Conservation (phyloP, 1,140 invertebrate genomes). For the Cephus cinctus region DNA sequence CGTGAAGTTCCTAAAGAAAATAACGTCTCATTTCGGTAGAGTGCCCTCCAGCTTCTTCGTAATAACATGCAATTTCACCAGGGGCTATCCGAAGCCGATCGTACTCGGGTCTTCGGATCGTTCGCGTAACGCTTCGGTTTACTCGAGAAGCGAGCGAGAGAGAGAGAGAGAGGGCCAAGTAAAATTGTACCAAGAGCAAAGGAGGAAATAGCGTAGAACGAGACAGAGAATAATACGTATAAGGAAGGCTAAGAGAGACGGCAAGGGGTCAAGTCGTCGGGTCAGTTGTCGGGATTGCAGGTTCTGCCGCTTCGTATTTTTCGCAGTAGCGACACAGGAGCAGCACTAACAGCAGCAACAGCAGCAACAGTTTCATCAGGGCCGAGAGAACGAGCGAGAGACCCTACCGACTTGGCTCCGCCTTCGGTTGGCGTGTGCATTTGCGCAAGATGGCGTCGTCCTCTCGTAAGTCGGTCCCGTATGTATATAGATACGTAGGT, state of each 20-base stretch:
- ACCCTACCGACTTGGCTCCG: slow-evolving; percentile 45
- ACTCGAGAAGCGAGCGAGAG: too few relatives aligned
- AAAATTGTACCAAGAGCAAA: too few relatives aligned
- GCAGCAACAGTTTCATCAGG: slow-evolving; percentile 9
- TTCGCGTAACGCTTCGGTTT: too few relatives aligned
- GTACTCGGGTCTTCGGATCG: background rate
- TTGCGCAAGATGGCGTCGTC: slow-evolving; percentile 55
- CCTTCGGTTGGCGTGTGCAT: slow-evolving; percentile 50
- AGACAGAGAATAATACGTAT: too few relatives aligned
- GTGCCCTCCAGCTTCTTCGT: slow-evolving; percentile 26
- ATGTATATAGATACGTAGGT: background rate
- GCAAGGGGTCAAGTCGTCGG: too few relatives aligned
- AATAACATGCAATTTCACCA: slow-evolving; percentile 35
- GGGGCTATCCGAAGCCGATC: too few relatives aligned
- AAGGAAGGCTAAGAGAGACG: too few relatives aligned
- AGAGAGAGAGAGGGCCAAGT: too few relatives aligned
- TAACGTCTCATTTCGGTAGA: slow-evolving; percentile 37
- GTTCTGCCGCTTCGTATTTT: background rate
- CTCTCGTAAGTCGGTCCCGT: slow-evolving; percentile 5
- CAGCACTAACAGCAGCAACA: too few relatives aligned
- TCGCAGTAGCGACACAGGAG: too few relatives aligned
- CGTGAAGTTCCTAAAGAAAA: slow-evolving; percentile 33
- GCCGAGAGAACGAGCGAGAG: slow-evolving; percentile 29
- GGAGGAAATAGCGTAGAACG: background rate
- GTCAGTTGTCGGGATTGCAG: too few relatives aligned